A percentile compares a stretch with the other conserved stretches of the same genome.
These are phyloP conservation scores for Pygoscelis antarcticus DNA, from an alignment of 2,113 vertebrate species.

Conservation along the genomic window DNA sequence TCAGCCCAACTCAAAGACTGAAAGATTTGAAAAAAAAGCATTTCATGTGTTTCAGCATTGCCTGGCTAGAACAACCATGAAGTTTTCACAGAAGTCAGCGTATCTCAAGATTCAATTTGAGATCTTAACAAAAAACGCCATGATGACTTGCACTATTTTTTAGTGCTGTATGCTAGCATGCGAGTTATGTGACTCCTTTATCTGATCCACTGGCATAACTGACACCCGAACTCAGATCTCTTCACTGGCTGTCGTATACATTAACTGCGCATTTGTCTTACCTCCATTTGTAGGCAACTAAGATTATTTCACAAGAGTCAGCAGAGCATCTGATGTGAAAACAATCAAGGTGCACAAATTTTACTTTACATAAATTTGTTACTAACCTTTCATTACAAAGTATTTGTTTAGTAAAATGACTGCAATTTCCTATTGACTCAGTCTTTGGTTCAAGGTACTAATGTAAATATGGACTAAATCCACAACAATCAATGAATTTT, in stretches of 20 bases:
- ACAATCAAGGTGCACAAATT: neutral
- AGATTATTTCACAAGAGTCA: neutral
- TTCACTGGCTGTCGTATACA: accelerated
- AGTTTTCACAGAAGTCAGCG: accelerated
- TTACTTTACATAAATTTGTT: neutral
- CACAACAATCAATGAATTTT: neutral
- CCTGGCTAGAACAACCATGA: neutral
- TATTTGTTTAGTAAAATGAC: neutral
- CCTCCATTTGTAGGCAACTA: accelerated
- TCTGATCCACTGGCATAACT: neutral
- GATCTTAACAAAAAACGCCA: neutral
- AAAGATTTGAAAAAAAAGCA: neutral
- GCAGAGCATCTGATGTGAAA: neutral
- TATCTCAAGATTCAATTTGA: neutral
- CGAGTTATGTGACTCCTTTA: accelerated
- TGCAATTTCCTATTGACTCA: neutral
- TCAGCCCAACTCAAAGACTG: neutral
- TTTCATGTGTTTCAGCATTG: neutral
- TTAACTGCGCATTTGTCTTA: neutral
- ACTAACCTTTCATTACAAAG: neutral
- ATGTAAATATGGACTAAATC: neutral
- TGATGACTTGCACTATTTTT: neutral
- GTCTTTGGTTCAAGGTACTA: neutral
- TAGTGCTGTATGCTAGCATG: neutral
- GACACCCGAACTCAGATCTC: neutral